These are phyloP conservation scores for Cerastoderma edule DNA, from an alignment of 2,888 invertebrate genomes.

Conservation along the genomic window DNA sequence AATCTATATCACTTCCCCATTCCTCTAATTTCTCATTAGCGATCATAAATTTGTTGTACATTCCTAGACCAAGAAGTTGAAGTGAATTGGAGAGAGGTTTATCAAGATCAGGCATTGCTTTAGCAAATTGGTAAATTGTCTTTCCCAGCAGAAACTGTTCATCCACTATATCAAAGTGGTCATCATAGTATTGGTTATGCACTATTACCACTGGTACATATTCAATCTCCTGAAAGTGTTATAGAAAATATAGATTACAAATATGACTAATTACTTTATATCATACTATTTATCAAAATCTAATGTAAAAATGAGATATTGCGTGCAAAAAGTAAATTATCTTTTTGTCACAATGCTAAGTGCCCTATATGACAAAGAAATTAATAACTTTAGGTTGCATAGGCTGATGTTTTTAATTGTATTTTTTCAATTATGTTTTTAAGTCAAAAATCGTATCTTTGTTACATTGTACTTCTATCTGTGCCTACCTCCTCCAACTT, in stretches of 20 bases:
- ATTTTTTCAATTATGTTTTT: too few relatives aligned
- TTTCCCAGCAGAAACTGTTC: slow-evolving; percentile 91
- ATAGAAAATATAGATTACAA: too few relatives aligned
- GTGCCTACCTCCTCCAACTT: too few relatives aligned
- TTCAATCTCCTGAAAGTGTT: slow-evolving; percentile 80
- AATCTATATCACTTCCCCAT: slow-evolving; percentile 50
- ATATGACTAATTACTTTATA: too few relatives aligned
- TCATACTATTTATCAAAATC: too few relatives aligned
- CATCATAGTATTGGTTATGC: slow-evolving; percentile 93
- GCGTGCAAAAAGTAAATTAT: not conserved
- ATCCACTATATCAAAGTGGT: slow-evolving; percentile 93
- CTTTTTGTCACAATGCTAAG: slow-evolving; percentile 11
- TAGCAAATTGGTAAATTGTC: slow-evolving; percentile 86
- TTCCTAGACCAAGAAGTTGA: slow-evolving; percentile 87
- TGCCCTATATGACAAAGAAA: too few relatives aligned
- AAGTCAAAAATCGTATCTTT: too few relatives aligned
- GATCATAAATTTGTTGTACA: slow-evolving; percentile 88
- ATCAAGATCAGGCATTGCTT: slow-evolving; percentile 47
- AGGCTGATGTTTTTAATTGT: too few relatives aligned
- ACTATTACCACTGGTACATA: slow-evolving; percentile 92
- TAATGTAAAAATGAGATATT: not conserved
- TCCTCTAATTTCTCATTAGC: slow-evolving; percentile 75
- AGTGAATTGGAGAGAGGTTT: slow-evolving; percentile 75
- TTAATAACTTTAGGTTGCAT: too few relatives aligned
- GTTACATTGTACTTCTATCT: too few relatives aligned